Base-by-base conservation (phyloP, 2,113 vertebrate genomes). In the Mus pahari region DNA sequence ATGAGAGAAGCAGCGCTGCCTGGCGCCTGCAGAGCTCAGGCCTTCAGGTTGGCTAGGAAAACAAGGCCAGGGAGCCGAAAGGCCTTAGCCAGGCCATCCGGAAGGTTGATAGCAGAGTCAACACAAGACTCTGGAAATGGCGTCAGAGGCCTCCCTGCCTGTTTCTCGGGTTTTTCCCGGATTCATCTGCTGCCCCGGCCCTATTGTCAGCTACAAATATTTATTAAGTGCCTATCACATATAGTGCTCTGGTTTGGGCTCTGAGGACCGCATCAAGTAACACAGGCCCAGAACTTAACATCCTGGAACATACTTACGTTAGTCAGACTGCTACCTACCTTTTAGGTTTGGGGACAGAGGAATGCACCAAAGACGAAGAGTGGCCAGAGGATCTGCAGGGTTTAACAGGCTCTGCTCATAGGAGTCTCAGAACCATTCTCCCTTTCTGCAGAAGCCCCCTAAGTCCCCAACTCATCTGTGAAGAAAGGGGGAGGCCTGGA, bases 301-400 rank as follows among this genome's bases (percentile, higher is more conserved):
- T 48, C 0, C 0, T 0, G 3, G 24, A 86, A 58, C 16, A 9
- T 14, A 33, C 19, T n/a, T 70, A 79, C 26, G 26, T 22, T 0
- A 14, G 66, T 31, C n/a, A 48, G 5, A 64, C 26, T 64, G 17
- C 9, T 22, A 4, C 75, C 8, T 19, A 0, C 82, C 64, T 92
- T 28, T n/a, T 53, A n/a, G 22, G 0, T 4, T 42, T 53, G 39
- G 55, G 60, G 17, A 19, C 26, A 60, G 66, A 71, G 48, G 68
- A 60, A 39, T 26, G 28, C 31, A 13, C 17, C 58, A 60, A 16
- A 39, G 13, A 66, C 8, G 33, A 82, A 19, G 66, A 22, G 20
- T 3, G 31, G 26, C 60, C 48, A 22, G 26, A n/a, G 64, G 11
- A 16, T 58, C 58, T 70, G 45, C 10, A 64, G 19, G 64, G 22